Conservation (phyloP, 2,797 vertebrate genomes). For the Hyperoplus lanceolatus region DNA sequence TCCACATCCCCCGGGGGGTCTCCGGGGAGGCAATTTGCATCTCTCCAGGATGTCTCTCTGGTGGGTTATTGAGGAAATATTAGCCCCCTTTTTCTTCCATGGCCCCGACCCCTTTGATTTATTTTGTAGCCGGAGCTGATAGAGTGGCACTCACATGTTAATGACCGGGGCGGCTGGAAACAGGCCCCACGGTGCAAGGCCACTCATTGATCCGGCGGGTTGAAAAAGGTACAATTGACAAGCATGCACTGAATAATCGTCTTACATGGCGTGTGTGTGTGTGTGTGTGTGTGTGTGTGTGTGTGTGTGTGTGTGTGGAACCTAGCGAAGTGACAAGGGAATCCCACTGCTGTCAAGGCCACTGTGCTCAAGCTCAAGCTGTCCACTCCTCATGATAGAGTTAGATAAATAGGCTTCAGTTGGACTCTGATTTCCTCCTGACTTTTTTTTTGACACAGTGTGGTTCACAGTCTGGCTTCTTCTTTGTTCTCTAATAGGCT, state of each 20-base stretch:
- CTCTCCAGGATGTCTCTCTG: constrained; percentile 84
- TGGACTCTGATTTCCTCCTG: constrained; percentile 57
- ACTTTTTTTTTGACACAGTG: constrained; percentile 69
- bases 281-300: constrained; percentile 33
- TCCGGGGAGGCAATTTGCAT: constrained; percentile 89
- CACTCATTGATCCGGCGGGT: constrained; percentile 82
- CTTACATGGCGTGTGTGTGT: constrained; percentile 49
- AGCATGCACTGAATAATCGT: constrained; percentile 81
- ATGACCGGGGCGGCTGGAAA: constrained; percentile 77
- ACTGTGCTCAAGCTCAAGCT: constrained; percentile 60
- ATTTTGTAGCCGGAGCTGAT: constrained; percentile 79
- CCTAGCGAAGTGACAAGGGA: constrained; percentile 75
- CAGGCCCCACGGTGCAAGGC: constrained; percentile 72
- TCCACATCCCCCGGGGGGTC: constrained; percentile 80
- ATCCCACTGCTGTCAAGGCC: constrained; percentile 76
- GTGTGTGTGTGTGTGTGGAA: constrained; percentile 37
- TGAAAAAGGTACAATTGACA: constrained; percentile 85
- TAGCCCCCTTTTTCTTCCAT: constrained; percentile 79
- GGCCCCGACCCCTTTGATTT: constrained; percentile 84
- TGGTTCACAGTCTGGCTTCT: constrained; percentile 46
- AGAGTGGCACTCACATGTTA: constrained; percentile 84
- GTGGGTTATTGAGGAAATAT: constrained; percentile 85
- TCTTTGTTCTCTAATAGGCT: constrained; percentile 32
- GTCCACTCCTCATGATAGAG: constrained; percentile 68
- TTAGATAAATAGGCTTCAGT: constrained; percentile 73